Conservation (phyloP, 2,113 vertebrate species). For the Macquaria ambigua region DNA sequence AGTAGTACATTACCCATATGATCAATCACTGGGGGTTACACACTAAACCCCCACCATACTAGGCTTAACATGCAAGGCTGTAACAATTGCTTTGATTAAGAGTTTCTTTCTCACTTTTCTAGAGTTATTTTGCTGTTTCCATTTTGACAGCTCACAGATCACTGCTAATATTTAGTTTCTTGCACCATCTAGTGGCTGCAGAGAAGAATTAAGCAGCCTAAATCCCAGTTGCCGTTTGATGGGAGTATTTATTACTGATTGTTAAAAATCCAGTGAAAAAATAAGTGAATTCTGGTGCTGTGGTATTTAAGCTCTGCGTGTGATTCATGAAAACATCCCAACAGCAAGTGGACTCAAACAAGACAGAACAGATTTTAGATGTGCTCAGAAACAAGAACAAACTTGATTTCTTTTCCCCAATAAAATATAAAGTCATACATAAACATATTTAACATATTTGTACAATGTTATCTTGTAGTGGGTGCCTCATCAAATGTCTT, state of each 20-base stretch:
- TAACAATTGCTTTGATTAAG: background rate
- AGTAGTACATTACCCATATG: background rate
- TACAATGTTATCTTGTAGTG: background rate
- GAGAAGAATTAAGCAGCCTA: background rate
- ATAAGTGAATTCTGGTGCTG: background rate
- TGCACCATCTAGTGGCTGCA: slow-evolving; percentile 42
- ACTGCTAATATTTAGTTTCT: background rate
- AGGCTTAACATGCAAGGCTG: background rate
- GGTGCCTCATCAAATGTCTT: background rate
- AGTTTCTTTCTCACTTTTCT: no score
- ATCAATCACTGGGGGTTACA: background rate
- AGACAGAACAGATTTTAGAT: background rate
- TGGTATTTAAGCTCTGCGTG: background rate
- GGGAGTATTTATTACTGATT: background rate
- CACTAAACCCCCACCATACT: background rate
- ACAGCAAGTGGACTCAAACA: no score
- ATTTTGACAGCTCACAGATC: background rate
- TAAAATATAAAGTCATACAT: background rate
- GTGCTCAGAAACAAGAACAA: background rate
- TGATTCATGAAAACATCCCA: background rate
- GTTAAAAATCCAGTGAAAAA: background rate
- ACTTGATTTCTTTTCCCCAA: slow-evolving; percentile 5
- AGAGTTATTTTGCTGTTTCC: background rate
- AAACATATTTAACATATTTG: slow-evolving; percentile 18
- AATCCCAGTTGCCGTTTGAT: background rate